Percentiles rank a stretch among this genome's conserved stretches.
phyloP scores from a whole-genome alignment of 2,797 vertebrate genomes.

The Tarsius wallacei region DNA sequence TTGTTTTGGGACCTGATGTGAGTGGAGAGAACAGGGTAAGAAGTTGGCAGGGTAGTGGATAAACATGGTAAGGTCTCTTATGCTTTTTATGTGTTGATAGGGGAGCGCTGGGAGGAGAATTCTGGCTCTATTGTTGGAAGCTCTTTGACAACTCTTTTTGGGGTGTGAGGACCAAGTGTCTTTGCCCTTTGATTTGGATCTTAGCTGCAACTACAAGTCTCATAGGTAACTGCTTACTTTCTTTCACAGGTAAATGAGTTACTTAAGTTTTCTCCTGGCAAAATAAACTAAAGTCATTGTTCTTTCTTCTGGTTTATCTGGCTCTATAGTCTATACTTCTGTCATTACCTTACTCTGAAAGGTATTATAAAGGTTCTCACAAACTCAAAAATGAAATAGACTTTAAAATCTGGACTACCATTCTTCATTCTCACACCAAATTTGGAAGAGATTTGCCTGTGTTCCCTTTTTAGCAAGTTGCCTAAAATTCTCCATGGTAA shows the following conservation, averaged over 20 bases:
- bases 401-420: not conserved
- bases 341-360: not conserved
- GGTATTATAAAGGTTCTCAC: not conserved
- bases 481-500: not conserved
- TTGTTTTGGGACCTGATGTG: not conserved
- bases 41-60: accelerated
- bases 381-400: not conserved
- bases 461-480: not conserved
- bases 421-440: not conserved
- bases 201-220: not conserved
- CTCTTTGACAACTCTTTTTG: not conserved
- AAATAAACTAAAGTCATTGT: not conserved
- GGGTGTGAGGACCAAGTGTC: accelerated
- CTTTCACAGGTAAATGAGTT: not conserved
- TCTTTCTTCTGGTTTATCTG: not conserved
- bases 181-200: not conserved
- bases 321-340: not conserved
- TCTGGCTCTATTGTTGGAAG: not conserved
- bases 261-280: not conserved
- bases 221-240: not conserved
- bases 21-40: no score
- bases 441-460: not conserved
- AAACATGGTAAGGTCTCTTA: accelerated
- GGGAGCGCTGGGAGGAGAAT: accelerated
- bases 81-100: accelerated